A percentile compares a stretch with the other conserved stretches of the same genome.
phyloP scores from a whole-genome alignment of 2,113 vertebrate species.

The Xyrauchen texanus region DNA sequence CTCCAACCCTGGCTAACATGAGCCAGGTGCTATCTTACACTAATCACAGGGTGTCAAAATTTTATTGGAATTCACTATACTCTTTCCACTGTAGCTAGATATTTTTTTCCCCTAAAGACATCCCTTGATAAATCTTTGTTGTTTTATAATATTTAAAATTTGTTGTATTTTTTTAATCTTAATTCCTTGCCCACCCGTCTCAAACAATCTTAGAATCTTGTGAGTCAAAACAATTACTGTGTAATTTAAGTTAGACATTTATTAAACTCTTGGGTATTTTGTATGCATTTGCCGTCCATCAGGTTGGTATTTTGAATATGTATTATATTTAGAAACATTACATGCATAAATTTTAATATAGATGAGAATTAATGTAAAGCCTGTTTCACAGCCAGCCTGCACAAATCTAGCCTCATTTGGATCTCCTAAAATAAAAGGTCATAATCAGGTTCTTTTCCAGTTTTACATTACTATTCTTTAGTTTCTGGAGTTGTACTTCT shows the following conservation, averaged over 20 bases:
- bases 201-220: constrained; percentile 23
- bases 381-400: constrained; percentile 51
- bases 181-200: constrained; percentile 57
- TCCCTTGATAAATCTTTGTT: too few species aligned
- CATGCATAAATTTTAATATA: constrained; percentile 70
- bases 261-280: constrained; percentile 56
- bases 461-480: neutral
- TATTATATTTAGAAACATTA: constrained; percentile 60
- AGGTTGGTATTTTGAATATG: constrained; percentile 38
- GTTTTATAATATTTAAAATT: too few species aligned
- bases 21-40: constrained; percentile 68
- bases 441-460: neutral
- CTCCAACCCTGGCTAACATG: constrained; percentile 7
- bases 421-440: neutral
- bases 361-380: constrained; percentile 62
- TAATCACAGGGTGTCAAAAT: constrained; percentile 68
- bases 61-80: constrained; percentile 62
- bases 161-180: constrained; percentile 26
- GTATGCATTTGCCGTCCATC: constrained; percentile 56
- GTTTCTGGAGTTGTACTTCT: neutral
- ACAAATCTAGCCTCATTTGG: neutral
- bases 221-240: constrained; percentile 65
- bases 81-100: constrained; percentile 60
- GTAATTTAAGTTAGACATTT: constrained; percentile 52
- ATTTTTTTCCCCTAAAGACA: too few species aligned